Evolutionary conservation across 2,797 vertebrate species (phyloP), one percentile per base, ranked within the genome.

Genomic region (Hemitrygon akajei): DNA sequence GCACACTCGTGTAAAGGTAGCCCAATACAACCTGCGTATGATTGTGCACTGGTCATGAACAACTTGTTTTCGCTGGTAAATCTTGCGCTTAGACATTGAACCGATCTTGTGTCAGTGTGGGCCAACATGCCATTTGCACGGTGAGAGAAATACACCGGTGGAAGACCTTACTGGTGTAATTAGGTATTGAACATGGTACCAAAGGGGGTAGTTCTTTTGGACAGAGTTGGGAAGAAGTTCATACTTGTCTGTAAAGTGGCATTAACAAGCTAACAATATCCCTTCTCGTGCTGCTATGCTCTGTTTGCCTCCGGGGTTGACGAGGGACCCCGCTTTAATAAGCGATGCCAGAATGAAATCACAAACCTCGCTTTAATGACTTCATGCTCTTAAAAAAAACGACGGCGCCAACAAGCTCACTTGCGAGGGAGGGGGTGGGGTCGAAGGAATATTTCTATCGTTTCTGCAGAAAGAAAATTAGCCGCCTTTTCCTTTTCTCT

Each of bases 331-430:
- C 22, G 37, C 69, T 92, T 92, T 92, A 92, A 75, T 75, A 25
- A 75, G 66, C 20, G 27, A 37, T 25, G 25, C 27, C 69, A 75
- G 34, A 92, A 75, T 92, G 18, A 20, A 91, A 91, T 91, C 89
- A 73, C 89, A 37, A 91, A 73, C 66, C 63, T 71, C 89, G 37
- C n/a, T 71, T 91, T 71, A 91, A 71, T 91, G 87, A 73, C 63
- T 91, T 91, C 66, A 91, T 69, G 22, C 89, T 91, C 66, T 91
- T 91, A 91, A 66, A 87, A 77, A 63, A 69, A 73, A 20, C 69
- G 25, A 25, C 69, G 91, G 69, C 91, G 91, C 91, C 91, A 92
- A 30, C 34, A 37, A 73, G 25, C 69, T 25, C 92, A 75, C 22
- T 47, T 66, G 25, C 69, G 34, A 47, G 11, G 66, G 91, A 58